These are phyloP conservation scores for Andrena cerasifolii DNA, from an alignment of 1,140 invertebrate genomes.

Conservation along the genomic window DNA sequence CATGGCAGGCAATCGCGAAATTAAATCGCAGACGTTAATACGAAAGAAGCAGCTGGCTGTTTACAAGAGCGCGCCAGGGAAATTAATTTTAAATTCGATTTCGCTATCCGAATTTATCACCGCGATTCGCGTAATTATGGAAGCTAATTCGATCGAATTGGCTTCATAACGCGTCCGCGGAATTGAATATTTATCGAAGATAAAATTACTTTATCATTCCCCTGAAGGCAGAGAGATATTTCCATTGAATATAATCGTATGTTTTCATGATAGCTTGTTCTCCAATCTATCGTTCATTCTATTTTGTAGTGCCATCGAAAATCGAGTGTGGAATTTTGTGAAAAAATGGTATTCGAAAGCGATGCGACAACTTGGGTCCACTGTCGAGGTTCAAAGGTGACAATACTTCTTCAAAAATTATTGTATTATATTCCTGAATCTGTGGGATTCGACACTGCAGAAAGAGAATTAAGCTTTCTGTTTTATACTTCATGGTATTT, in stretches of 20 bases:
- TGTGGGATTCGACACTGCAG: too few species aligned
- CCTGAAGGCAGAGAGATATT: background rate
- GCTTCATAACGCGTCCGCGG: background rate
- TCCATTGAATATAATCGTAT: background rate
- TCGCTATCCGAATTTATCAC: slow-evolving; percentile 11
- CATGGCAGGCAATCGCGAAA: background rate
- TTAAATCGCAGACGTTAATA: slow-evolving; percentile 45
- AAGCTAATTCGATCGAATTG: slow-evolving; percentile 17
- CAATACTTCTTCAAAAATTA: too few species aligned
- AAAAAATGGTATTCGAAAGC: too few species aligned
- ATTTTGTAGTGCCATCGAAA: background rate
- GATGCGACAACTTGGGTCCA: too few species aligned
- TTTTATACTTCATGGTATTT: too few species aligned
- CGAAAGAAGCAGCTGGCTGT: slow-evolving; percentile 15
- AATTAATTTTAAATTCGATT: slow-evolving; percentile 48
- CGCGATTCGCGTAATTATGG: slow-evolving; percentile 15
- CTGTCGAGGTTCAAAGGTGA: too few species aligned
- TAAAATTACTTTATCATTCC: background rate
- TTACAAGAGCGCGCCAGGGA: slow-evolving; percentile 9
- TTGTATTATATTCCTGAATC: too few species aligned
- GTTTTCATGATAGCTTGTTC: background rate
- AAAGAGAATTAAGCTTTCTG: too few species aligned
- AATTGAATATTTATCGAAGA: slow-evolving; percentile 13
- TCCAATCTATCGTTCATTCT: background rate
- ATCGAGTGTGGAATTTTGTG: background rate